phyloP scores from a whole-genome alignment of 2,797 vertebrate genomes.

The Ataeniobius toweri region DNA sequence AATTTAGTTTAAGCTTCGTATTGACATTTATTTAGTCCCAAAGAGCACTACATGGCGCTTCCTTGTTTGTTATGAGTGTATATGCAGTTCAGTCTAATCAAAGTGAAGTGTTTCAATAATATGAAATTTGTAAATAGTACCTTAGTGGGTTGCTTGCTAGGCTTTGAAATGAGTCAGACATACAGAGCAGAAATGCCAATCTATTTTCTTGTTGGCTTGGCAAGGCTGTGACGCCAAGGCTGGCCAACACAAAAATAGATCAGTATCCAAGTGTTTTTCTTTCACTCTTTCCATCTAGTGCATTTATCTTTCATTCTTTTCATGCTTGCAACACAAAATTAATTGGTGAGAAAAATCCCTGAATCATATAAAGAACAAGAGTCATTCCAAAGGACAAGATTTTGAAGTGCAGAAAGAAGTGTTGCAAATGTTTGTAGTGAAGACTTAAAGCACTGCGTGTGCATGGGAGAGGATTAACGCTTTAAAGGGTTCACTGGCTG shows the following conservation, averaged over 20 bases:
- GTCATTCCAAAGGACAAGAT: neutral
- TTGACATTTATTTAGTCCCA: conserved; percentile 48
- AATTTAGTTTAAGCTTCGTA: conserved; percentile 68
- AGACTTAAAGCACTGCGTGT: neutral
- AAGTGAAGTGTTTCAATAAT: conserved; percentile 45
- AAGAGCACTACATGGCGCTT: conserved; percentile 8
- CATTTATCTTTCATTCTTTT: conserved; percentile 39
- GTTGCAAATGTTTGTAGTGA: neutral
- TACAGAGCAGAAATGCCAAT: conserved; percentile 63
- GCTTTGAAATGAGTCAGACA: conserved; percentile 60
- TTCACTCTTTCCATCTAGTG: conserved; percentile 23
- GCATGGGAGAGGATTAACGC: neutral
- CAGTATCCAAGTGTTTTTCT: conserved; percentile 60
- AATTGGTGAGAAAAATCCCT: conserved; percentile 27
- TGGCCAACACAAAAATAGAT: conserved; percentile 66
- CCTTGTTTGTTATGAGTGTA: conserved; percentile 25
- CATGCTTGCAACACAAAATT: conserved; percentile 15
- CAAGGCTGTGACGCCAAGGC: conserved; percentile 48
- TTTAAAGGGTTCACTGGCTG: neutral
- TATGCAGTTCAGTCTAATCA: conserved; percentile 31
- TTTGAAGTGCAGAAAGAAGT: neutral
- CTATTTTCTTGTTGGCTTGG: conserved; percentile 53
- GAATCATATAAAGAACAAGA: conserved; percentile 22
- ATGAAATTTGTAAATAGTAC: conserved; percentile 36
- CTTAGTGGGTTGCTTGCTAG: conserved; percentile 42